Conservation (phyloP, 2,797 vertebrate species). For the Australoheros facetus region DNA sequence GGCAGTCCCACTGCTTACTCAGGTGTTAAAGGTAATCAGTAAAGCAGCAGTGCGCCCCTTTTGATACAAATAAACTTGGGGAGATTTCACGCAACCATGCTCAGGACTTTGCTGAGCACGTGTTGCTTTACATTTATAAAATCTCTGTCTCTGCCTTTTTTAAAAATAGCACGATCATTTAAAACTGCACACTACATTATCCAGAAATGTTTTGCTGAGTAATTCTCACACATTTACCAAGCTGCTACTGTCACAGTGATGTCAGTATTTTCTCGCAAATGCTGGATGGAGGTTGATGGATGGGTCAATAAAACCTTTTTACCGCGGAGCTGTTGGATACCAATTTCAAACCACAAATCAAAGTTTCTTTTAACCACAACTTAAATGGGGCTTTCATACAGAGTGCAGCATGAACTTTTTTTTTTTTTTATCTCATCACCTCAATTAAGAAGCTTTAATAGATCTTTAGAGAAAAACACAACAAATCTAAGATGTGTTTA, state of each 20-base stretch:
- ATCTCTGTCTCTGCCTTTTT: slow-evolving; percentile 23
- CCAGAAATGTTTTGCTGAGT: too few species aligned
- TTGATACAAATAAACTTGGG: slow-evolving; percentile 36
- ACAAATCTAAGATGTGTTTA: not conserved
- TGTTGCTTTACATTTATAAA: slow-evolving; percentile 28
- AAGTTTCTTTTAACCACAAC: not conserved
- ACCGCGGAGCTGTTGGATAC: not conserved
- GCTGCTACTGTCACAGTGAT: too few species aligned
- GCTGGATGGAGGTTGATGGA: not conserved
- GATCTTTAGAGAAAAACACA: not conserved
- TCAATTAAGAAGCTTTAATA: too few species aligned
- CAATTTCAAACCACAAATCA: not conserved
- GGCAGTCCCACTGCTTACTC: slow-evolving; percentile 20
- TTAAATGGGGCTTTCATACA: too few species aligned
- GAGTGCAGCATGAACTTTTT: not conserved
- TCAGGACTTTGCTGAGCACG: slow-evolving; percentile 40
- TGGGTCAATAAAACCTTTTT: not conserved
- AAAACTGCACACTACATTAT: not conserved
- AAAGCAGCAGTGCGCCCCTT: slow-evolving; percentile 26
- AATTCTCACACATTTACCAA: too few species aligned
- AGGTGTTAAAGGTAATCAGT: slow-evolving; percentile 48
- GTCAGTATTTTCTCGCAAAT: too few species aligned
- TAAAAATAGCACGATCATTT: slow-evolving; percentile 11
- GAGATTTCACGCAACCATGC: slow-evolving; percentile 16
- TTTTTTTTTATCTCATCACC: not conserved